Conservation (phyloP, 92 coral and sea anemone species). For the Actinernus sp. region DNA sequence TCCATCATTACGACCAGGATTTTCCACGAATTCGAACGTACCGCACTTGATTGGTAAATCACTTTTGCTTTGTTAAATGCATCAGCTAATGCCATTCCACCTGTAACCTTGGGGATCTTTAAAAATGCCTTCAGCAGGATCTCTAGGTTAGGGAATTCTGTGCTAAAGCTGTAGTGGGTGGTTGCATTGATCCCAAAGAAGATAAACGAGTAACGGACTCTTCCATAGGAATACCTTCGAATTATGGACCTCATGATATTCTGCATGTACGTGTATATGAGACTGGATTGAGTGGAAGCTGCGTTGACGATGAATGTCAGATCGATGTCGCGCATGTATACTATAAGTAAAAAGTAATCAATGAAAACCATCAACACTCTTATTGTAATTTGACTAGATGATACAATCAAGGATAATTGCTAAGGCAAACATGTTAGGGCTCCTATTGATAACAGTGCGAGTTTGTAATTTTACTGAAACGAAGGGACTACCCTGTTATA, state of each 20-base stretch:
- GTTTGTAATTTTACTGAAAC: no score
- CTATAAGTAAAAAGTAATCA: background rate
- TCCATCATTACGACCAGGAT: slow-evolving; percentile 32
- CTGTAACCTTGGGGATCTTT: slow-evolving; percentile 7
- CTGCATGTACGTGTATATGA: slow-evolving; percentile 20
- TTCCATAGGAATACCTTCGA: slow-evolving; percentile 21
- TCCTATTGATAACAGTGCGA: no score
- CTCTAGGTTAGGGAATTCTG: slow-evolving; percentile 20
- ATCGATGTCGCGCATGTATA: slow-evolving; percentile 19
- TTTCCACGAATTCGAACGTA: slow-evolving; percentile 24
- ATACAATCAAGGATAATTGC: no score
- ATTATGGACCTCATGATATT: slow-evolving; percentile 16
- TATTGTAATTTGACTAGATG: no score
- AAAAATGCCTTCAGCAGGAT: slow-evolving; percentile 19
- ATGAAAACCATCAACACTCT: no score
- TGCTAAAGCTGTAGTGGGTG: slow-evolving; percentile 16
- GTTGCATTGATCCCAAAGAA: slow-evolving; percentile 12
- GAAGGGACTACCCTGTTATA: no score
- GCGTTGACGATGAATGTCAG: slow-evolving; percentile 32
- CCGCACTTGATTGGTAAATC: slow-evolving; percentile 2
- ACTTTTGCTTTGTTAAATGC: slow-evolving; percentile 6
- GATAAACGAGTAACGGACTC: slow-evolving; percentile 30
- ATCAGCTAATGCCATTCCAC: background rate
- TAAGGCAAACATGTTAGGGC: no score
- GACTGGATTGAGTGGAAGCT: slow-evolving; percentile 2